Base-by-base conservation (phyloP, 2,797 vertebrate genomes). In the Clarias pachynema region DNA sequence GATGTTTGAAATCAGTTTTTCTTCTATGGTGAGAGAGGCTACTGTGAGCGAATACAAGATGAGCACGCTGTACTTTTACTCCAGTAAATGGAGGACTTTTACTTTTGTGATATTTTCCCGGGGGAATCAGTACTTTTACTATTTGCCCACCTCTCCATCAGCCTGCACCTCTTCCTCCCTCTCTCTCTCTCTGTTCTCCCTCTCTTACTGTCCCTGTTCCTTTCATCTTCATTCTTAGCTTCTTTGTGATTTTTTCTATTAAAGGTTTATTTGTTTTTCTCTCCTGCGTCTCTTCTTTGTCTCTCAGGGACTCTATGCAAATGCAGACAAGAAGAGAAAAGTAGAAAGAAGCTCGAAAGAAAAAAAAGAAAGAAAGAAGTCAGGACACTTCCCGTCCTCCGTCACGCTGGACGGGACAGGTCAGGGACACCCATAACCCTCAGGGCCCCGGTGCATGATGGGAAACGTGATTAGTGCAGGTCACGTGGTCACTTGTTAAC, bases 401-500 rank as follows among this genome's bases (percentile, higher is more conserved):
- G 91, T 93, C 93, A 77, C 75, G 92, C 82, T 87, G 44, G 84
- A 89, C 79, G 86, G 85, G 82, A 60, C 60, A 88, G 91, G 92
- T 91, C 90, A 90, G 90, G 82, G 87, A 68, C 57, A 78, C 66
- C 66, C 87, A 70, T 65, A 90, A 88, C 85, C 84, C 87, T 84
- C 60, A 57, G 72, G 88, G 89, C 85, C 89, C 88, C 90, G 89
- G 37, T 87, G 84, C 85, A 79, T 90, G 87, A 75, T 89, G 88
- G 86, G 88, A 87, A 87, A 73, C 69, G 40, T 60, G 69, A 79
- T 86, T 62, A 68, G 65, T 49, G 26, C 37, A 57, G 57, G 57
- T 93, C 92, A 92, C 77, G 37, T 18, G 56, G 56, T 93, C 92
- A 92, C 80, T 62, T 79, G 83, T 85, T 92, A 92, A 92, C 49